phyloP scores from a whole-genome alignment of 2,797 vertebrate genomes.

The Rhabdophis nuchalis region DNA sequence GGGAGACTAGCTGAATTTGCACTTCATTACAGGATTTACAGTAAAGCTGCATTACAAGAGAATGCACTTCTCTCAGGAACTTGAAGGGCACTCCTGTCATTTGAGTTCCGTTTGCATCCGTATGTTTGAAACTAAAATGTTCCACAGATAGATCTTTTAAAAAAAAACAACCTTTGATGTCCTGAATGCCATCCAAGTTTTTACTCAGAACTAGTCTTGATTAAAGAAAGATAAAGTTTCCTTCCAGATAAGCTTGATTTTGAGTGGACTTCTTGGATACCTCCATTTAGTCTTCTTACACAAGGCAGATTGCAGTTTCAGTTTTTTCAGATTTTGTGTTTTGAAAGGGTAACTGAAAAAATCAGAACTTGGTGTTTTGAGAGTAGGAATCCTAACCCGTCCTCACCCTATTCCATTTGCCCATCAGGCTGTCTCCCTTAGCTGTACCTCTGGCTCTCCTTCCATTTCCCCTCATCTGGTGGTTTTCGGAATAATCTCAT shows the following conservation, averaged over 20 bases:
- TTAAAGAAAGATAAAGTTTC: neutral
- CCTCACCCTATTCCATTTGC: conserved; percentile 47
- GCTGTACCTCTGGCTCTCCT: conserved; percentile 60
- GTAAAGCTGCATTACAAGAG: conserved; percentile 35
- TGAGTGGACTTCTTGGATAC: neutral
- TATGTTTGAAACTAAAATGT: neutral
- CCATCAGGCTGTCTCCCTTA: conserved; percentile 52
- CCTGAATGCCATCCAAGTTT: neutral
- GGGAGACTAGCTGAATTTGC: conserved; percentile 49
- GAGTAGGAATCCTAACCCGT: neutral
- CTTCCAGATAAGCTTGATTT: neutral
- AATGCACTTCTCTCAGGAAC: neutral
- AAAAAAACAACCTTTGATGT: neutral
- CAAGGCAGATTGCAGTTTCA: neutral
- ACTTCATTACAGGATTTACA: conserved; percentile 54
- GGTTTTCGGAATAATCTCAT: conserved; percentile 82
- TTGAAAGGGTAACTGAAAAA: neutral
- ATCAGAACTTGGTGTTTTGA: neutral
- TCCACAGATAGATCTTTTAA: neutral
- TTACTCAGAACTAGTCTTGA: neutral
- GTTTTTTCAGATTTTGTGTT: neutral
- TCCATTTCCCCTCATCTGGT: conserved; percentile 74
- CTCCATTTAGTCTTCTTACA: neutral
- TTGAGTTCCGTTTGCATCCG: neutral
- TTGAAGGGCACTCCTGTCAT: conserved; percentile 35